Evolutionary conservation across 2,888 invertebrate genomes (phyloP).

Genomic region (Petrolisthes manimaculis): DNA sequence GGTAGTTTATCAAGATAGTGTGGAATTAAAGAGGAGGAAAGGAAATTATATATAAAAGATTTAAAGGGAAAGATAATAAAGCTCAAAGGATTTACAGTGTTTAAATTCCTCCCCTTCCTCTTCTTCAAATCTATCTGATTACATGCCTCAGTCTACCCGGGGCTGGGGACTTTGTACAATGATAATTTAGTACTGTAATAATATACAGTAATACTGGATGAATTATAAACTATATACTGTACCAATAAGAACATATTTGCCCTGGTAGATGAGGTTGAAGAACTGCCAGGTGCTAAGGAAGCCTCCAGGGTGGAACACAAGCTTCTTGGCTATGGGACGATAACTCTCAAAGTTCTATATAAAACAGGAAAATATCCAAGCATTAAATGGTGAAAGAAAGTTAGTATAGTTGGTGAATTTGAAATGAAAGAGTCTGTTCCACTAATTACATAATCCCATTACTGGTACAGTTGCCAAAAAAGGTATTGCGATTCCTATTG

Average conservation of each 20-base stretch:
- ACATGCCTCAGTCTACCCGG: too few relatives aligned
- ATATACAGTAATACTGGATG: too few relatives aligned
- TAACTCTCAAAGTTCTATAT: constrained; percentile 46
- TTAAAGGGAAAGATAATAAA: background rate
- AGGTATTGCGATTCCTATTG: too few relatives aligned
- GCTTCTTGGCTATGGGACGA: constrained; percentile 36
- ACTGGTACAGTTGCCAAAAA: too few relatives aligned
- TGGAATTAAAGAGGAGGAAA: too few relatives aligned
- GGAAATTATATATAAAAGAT: background rate
- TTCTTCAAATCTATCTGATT: too few relatives aligned
- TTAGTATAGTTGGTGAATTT: too few relatives aligned
- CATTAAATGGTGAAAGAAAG: too few relatives aligned
- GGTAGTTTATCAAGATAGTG: too few relatives aligned
- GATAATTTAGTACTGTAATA: too few relatives aligned
- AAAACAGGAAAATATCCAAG: background rate
- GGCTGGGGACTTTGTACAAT: background rate
- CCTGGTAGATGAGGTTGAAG: constrained; percentile 43
- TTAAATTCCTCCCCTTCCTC: background rate
- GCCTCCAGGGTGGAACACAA: constrained; percentile 44
- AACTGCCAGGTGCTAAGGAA: constrained; percentile 55
- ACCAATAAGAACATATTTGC: constrained; percentile 51
- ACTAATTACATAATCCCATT: too few relatives aligned
- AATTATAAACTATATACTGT: background rate
- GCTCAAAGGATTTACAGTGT: background rate
- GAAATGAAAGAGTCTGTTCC: too few relatives aligned